Conservation (phyloP, 2,888 invertebrate genomes). For the Brachycybe producta region DNA sequence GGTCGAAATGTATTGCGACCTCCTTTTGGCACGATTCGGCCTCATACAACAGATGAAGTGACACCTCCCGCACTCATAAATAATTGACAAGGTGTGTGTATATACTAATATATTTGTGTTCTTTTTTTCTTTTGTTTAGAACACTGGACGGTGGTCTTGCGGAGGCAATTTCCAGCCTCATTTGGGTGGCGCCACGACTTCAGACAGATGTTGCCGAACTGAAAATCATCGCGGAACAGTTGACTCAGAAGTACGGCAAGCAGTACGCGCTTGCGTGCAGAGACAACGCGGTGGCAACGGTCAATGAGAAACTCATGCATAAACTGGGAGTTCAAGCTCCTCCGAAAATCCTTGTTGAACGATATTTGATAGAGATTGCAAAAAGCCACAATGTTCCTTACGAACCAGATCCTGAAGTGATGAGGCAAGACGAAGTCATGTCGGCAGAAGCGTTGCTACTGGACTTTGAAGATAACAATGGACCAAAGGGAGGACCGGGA, state of each 20-base stretch:
- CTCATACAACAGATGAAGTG: constrained; percentile 93
- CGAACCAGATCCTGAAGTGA: constrained; percentile 83
- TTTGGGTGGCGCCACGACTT: constrained; percentile 93
- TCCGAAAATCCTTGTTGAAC: constrained; percentile 86
- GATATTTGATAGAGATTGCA: constrained; percentile 88
- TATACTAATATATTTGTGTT: constrained; percentile 12
- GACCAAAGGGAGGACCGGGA: constrained; percentile 22
- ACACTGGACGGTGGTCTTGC: constrained; percentile 83
- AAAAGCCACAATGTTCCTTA: constrained; percentile 89
- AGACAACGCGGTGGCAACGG: constrained; percentile 62
- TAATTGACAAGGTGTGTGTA: no score
- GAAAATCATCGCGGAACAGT: constrained; percentile 69
- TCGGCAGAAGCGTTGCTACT: constrained; percentile 50
- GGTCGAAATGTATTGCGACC: constrained; percentile 97
- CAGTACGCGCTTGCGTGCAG: constrained; percentile 77
- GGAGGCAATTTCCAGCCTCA: constrained; percentile 87
- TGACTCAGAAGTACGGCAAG: constrained; percentile 85
- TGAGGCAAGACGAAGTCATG: constrained; percentile 45
- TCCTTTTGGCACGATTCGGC: constrained; percentile 89
- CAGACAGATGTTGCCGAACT: constrained; percentile 51
- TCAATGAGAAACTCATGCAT: constrained; percentile 82
- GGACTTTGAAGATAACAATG: constrained; percentile 36
- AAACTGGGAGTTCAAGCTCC: constrained; percentile 91
- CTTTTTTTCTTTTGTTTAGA: constrained; percentile 32
- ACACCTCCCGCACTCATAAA: constrained; percentile 24